Conservation (phyloP, 2,888 invertebrate genomes). For the Aphelenchoides bicaudatus region DNA sequence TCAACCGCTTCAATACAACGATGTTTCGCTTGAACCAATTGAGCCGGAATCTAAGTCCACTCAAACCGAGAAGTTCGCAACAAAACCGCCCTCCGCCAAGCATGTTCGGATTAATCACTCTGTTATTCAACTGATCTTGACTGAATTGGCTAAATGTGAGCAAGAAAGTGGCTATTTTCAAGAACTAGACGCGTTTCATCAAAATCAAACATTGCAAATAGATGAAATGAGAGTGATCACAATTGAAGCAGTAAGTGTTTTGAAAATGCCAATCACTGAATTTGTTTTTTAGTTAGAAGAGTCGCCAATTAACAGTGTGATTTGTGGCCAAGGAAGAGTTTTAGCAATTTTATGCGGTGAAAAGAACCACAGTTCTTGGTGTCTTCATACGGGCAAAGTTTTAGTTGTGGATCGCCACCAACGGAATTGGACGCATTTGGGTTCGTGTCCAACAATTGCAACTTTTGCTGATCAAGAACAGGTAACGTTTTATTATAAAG, state of each 20-base stretch:
- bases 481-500: conserved; percentile 18
- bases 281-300: conserved; percentile 13
- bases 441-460: conserved; percentile 31
- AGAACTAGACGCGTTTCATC: conserved; percentile 7
- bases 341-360: conserved; percentile 36
- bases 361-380: conserved; percentile 35
- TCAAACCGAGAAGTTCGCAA: conserved; percentile 3
- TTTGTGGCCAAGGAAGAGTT: conserved; percentile 4
- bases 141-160: neutral
- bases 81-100: neutral
- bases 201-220: neutral
- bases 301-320: neutral
- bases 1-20: neutral
- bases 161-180: neutral
- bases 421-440: conserved; percentile 24
- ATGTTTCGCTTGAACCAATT: neutral
- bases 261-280: neutral
- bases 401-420: conserved; percentile 23
- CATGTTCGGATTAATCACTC: conserved; percentile 1
- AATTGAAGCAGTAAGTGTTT: conserved; percentile 3
- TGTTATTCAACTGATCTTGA: conserved; percentile 4
- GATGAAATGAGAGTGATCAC: neutral
- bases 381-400: conserved; percentile 28
- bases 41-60: neutral
- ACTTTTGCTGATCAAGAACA: conserved; percentile 34